phyloP scores from a whole-genome alignment of 2,888 invertebrate genomes.

The Diplazon laetatorius region DNA sequence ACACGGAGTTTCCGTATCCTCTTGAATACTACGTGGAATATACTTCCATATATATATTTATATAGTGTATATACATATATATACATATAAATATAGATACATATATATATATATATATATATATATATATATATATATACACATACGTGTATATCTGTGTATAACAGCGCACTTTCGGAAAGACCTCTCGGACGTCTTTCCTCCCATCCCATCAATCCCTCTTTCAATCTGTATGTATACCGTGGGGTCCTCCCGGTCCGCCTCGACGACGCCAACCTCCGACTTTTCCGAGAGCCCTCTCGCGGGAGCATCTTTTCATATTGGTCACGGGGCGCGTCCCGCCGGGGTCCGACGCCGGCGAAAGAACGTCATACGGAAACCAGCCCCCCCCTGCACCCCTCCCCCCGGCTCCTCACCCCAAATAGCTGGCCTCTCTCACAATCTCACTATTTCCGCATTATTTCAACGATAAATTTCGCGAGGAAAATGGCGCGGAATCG shows the following conservation, averaged over 20 bases:
- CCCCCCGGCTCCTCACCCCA: constrained; percentile 13
- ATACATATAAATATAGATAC: too few relatives aligned
- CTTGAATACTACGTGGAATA: constrained; percentile 19
- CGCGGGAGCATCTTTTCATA: constrained; percentile 35
- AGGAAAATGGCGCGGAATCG: constrained; percentile 72
- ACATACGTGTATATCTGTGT: too few relatives aligned
- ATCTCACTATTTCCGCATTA: constrained; percentile 75
- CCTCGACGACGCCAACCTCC: constrained; percentile 23
- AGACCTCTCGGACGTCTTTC: constrained; percentile 15
- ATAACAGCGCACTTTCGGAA: constrained; percentile 22
- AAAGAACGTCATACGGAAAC: constrained; percentile 16
- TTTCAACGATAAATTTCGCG: constrained; percentile 74
- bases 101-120: too few relatives aligned
- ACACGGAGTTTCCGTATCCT: constrained; percentile 30
- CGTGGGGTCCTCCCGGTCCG: background rate
- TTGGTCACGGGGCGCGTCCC: constrained; percentile 22
- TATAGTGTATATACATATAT: too few relatives aligned
- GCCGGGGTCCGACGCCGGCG: background rate
- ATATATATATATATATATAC: too few relatives aligned
- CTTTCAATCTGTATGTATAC: constrained; percentile 21
- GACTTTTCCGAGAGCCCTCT: constrained; percentile 23
- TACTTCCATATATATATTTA: constrained; percentile 11
- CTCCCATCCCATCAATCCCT: constrained; percentile 11
- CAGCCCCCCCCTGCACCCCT: constrained; percentile 23
- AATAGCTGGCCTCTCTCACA: constrained; percentile 55